Base-by-base conservation (phyloP, 2,888 invertebrate species). In the Phaonia tiefii region DNA sequence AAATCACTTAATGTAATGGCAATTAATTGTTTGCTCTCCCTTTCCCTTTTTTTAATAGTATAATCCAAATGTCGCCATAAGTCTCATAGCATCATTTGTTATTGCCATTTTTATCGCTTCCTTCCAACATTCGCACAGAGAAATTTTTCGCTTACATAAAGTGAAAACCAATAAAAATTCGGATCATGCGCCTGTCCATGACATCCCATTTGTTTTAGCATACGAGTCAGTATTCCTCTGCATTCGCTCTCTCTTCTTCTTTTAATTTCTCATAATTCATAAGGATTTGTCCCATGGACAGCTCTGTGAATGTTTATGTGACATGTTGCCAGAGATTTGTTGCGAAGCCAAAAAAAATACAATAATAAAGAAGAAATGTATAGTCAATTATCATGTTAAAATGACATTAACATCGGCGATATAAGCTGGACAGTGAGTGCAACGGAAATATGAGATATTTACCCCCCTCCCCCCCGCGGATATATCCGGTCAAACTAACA, bases 291-390 rank as follows among this genome's bases (percentile, higher is more conserved):
- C 17, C 39, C 20, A 17, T 49, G 49, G 46, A 46, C 46, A 46
- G 25, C 8, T 25, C 13, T 22, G 56, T n/a, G 66, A 46, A 39
- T 73, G 56, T 31, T 4, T 31, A 44, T 71, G 63, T 22, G 63
- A 69, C 49, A 81, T 77, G 77, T 77, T 77, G 77, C 74, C 46
- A 67, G 10, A 51, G 74, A 56, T 67, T 77, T 81, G 44, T 63
- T 77, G 46, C 54, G 4, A 31, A 31, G n/a, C n/a, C n/a, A n/a
- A n/a, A n/a, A n/a, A n/a, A n/a, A n/a, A n/a, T n/a, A n/a, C n/a
- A n/a, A n/a, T n/a, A n/a, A n/a, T n/a, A n/a, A 31, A 5, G 31
- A 8, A 37, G 8, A 44, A 63, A 77, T 75, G 74, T 74, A 75
- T 81, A 60, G 54, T 46, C 71, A 77, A 67, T 77, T 81, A 39